phyloP scores from a whole-genome alignment of 2,797 vertebrate genomes.

The Sebastes minor region DNA sequence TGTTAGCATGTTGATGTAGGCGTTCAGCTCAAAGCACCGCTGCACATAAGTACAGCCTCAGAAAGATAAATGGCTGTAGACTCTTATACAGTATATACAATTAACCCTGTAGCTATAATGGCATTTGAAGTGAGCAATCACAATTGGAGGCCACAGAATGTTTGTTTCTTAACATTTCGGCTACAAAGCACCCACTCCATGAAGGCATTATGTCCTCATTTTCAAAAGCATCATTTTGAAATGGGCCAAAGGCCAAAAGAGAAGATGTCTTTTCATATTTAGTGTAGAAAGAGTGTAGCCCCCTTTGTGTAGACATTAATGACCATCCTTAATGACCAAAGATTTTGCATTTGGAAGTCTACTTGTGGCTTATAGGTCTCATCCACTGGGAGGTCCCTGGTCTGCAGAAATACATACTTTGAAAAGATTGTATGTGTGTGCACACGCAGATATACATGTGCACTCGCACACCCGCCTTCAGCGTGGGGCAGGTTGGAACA shows the following conservation, averaged over 20 bases:
- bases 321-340: background rate
- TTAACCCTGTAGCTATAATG: background rate
- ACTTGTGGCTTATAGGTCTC: background rate
- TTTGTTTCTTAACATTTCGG: background rate
- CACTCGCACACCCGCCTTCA: slow-evolving; percentile 48
- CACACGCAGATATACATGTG: slow-evolving; percentile 30
- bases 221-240: fast-evolving
- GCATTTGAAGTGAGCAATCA: background rate
- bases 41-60: background rate
- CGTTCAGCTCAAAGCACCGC: background rate
- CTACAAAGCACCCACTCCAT: background rate
- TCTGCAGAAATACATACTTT: slow-evolving; percentile 10
- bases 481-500: slow-evolving; percentile 78
- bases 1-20: background rate
- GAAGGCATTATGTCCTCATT: background rate
- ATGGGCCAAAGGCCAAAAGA: fast-evolving
- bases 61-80: background rate
- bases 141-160: background rate
- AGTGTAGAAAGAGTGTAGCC: too few species aligned
- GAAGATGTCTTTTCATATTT: background rate
- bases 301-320: background rate
- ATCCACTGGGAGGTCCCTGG: slow-evolving; percentile 2
- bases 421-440: slow-evolving; percentile 17
- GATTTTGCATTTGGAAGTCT: background rate
- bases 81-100: background rate